A percentile compares a stretch with the other conserved stretches of the same genome.
These are phyloP conservation scores for Eupithecia dodoneata DNA, from an alignment of 2,888 invertebrate species.

Conservation along the genomic window DNA sequence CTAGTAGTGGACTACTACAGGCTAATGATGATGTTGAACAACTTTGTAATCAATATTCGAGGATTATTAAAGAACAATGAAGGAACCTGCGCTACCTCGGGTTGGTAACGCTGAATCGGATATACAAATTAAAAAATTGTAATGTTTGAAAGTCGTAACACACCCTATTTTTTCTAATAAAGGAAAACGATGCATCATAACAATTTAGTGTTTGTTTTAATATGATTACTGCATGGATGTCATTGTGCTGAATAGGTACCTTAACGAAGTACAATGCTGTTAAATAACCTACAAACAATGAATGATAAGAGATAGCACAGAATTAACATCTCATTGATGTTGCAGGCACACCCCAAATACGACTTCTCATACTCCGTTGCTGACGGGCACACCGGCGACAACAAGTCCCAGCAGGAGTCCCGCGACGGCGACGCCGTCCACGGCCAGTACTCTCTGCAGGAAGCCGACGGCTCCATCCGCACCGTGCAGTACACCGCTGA, in stretches of 20 bases:
- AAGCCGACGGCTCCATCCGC: conserved; percentile 82
- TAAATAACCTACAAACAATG: background rate
- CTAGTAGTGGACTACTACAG: too few relatives aligned
- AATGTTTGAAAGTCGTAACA: background rate
- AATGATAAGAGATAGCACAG: background rate
- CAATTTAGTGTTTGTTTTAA: background rate
- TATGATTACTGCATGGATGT: background rate
- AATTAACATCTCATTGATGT: background rate
- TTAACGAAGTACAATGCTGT: background rate
- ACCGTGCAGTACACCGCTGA: conserved; percentile 82
- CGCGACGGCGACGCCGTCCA: conserved; percentile 86
- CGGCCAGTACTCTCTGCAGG: conserved; percentile 76
- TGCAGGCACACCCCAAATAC: conserved; percentile 84
- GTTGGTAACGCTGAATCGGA: background rate
- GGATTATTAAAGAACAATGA: background rate
- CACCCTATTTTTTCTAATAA: background rate
- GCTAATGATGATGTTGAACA: too few relatives aligned
- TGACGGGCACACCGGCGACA: conserved; percentile 84
- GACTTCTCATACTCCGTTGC: conserved; percentile 84
- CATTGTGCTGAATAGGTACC: background rate
- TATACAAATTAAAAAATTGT: background rate
- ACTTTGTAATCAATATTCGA: background rate
- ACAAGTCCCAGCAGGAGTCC: conserved; percentile 84
- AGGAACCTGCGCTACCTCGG: background rate
- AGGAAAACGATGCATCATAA: background rate